phyloP scores from a whole-genome alignment of 2,797 vertebrate species.

The Paguma larvata region DNA sequence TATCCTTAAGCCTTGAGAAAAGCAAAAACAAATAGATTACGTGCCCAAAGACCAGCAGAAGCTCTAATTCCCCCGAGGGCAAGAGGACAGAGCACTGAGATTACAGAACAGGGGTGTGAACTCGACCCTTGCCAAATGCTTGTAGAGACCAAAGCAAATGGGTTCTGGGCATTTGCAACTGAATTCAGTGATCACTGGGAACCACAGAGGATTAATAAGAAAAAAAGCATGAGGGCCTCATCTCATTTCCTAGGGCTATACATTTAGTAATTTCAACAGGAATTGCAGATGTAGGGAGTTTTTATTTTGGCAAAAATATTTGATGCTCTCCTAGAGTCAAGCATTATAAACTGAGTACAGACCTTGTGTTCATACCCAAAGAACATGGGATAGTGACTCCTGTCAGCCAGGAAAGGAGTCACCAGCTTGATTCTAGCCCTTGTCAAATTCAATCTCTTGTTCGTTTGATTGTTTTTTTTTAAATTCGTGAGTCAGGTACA shows the following conservation, averaged over 20 bases:
- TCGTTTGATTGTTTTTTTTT: slow-evolving; percentile 68
- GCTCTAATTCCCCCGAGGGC: background rate
- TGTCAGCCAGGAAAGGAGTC: slow-evolving; percentile 41
- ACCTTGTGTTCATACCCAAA: slow-evolving; percentile 30
- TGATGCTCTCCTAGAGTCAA: background rate
- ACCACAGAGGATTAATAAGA: background rate
- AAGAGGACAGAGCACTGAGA: background rate
- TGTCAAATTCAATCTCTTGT: slow-evolving; percentile 30
- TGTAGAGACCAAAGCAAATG: background rate
- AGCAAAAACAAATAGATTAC: background rate
- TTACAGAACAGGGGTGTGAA: background rate
- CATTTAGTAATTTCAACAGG: slow-evolving; percentile 53
- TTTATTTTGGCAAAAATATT: slow-evolving; percentile 58
- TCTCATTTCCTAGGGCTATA: background rate
- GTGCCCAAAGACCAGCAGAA: background rate
- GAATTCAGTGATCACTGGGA: background rate
- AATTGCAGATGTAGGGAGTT: background rate
- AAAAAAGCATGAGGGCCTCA: background rate
- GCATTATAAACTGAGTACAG: background rate
- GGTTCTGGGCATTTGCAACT: background rate
- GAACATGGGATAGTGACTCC: slow-evolving; percentile 51
- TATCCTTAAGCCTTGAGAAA: slow-evolving; percentile 19
- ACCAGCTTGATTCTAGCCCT: slow-evolving; percentile 9
- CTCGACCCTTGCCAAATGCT: background rate
- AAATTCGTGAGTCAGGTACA: slow-evolving; percentile 62